These are phyloP conservation scores for Pheosia gnoma DNA, from an alignment of 2,888 invertebrate genomes.

Conservation along the genomic window DNA sequence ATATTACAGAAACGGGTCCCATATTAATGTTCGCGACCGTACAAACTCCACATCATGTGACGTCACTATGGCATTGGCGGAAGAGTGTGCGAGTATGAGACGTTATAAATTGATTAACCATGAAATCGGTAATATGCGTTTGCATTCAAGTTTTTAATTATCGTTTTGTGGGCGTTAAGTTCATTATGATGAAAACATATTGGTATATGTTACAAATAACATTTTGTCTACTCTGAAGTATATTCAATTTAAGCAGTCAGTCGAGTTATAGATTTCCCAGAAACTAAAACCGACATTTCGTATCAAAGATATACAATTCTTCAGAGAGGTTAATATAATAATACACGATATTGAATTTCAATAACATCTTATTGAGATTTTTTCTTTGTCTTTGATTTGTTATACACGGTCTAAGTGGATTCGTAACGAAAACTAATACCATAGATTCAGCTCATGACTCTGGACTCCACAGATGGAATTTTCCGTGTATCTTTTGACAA, in stretches of 20 bases:
- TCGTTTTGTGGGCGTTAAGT: no score
- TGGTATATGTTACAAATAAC: not conserved
- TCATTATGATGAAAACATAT: no score
- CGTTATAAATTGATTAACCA: not conserved
- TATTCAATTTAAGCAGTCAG: not conserved
- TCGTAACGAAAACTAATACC: no score
- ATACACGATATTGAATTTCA: not conserved
- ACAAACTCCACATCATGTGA: not conserved
- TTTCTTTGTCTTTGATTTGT: not conserved
- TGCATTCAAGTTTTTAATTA: not conserved
- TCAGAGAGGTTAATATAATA: not conserved
- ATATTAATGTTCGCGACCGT: not conserved
- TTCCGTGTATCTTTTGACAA: no score
- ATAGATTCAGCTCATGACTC: no score
- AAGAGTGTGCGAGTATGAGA: not conserved
- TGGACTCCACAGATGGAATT: no score
- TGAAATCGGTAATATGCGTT: not conserved
- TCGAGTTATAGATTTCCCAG: not conserved
- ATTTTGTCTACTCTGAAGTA: not conserved
- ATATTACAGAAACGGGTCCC: no score
- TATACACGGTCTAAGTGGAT: no score
- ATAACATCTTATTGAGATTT: not conserved
- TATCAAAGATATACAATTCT: not conserved
- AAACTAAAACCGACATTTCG: not conserved
- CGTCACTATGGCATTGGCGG: not conserved